A percentile compares a stretch with the other conserved stretches of the same genome.
These are phyloP conservation scores for Hypercompe scribonia DNA, from an alignment of 2,888 invertebrate species.

Conservation along the genomic window DNA sequence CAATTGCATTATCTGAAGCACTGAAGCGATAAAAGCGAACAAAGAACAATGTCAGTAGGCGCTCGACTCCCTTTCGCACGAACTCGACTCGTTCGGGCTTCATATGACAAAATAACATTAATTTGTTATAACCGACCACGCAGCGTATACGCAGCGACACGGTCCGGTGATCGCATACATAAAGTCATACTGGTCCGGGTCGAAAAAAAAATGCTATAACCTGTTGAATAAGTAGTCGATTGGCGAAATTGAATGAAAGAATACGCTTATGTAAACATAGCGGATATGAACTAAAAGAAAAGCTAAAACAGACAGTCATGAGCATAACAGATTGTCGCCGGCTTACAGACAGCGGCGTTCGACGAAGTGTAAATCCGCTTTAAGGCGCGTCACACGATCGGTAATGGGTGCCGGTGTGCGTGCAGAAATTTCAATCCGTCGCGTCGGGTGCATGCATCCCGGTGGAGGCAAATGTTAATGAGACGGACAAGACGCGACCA, in stretches of 20 bases:
- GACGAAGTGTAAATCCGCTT: constrained; percentile 72
- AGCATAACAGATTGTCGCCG: constrained; percentile 45
- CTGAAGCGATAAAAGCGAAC: constrained; percentile 84
- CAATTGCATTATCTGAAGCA: constrained; percentile 80
- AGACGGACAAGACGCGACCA: constrained; percentile 57
- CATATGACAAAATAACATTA: constrained; percentile 80
- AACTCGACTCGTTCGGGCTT: constrained; percentile 72
- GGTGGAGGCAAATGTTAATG: constrained; percentile 77
- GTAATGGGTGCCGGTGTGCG: constrained; percentile 67
- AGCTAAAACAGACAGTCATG: constrained; percentile 30
- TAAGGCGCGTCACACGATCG: constrained; percentile 64
- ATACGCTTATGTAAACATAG: constrained; percentile 57
- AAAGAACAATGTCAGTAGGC: constrained; percentile 84
- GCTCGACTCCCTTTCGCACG: constrained; percentile 82
- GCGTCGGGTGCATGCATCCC: constrained; percentile 65
- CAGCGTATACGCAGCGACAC: constrained; percentile 63
- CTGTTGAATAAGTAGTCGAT: constrained; percentile 70
- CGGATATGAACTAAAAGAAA: constrained; percentile 47
- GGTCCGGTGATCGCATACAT: constrained; percentile 69
- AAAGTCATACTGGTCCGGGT: constrained; percentile 66
- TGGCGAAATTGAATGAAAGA: constrained; percentile 74
- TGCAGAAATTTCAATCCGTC: constrained; percentile 73
- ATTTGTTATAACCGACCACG: constrained; percentile 67
- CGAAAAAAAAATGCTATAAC: constrained; percentile 74
- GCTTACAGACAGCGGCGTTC: constrained; percentile 40